Base-by-base conservation (phyloP, 1,140 invertebrate genomes). In the Daktulosphaira vitifoliae region DNA sequence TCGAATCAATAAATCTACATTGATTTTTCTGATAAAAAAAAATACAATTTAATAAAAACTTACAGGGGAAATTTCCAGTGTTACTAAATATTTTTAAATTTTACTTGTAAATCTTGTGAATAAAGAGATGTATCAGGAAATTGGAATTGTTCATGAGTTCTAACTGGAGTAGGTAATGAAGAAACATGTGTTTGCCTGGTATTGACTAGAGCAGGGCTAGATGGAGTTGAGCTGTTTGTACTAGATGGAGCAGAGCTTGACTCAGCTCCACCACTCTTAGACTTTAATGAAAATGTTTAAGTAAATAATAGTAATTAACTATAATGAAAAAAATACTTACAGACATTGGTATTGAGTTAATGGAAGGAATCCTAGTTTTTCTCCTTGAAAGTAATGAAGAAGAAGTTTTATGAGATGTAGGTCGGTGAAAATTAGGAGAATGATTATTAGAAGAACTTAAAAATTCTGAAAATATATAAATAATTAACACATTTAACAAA, bases 171-270 rank as follows among this genome's bases (percentile, higher is more conserved):
- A 49, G 73, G 75, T 68, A 74, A 72, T 46, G 74, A 72, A 3
- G 77, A 74, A 69, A 78, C 76, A 71, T 80, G 80, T 67, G 81
- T 81, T 38, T 53, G 73, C 77, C 76, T 77, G 52, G 74, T 71
- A 70, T 75, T 73, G 70, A 85, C 78, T 50, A 90, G 80, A 67
- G 92, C 92, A 64, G 93, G 93, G 77, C 91, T 95, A 70, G 91
- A 95, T 68, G 92, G 92, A 66, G 92, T 92, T 67, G 92, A 96
- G 74, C 91, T 95, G 76, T 94, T 96, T 79, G 92, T 96, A 73
- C 91, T 96, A 46, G 93, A 96, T 51, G 90, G 92, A 74, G 90
- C 93, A 65, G 92, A 96, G 78, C 90, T 92, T 65, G 52, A 54
- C 49, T 56, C 66, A 54, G 53, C 46, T 49, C 49, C 49, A 65